Conservation (phyloP, 1,140 invertebrate species). For the Bombus breviceps region DNA sequence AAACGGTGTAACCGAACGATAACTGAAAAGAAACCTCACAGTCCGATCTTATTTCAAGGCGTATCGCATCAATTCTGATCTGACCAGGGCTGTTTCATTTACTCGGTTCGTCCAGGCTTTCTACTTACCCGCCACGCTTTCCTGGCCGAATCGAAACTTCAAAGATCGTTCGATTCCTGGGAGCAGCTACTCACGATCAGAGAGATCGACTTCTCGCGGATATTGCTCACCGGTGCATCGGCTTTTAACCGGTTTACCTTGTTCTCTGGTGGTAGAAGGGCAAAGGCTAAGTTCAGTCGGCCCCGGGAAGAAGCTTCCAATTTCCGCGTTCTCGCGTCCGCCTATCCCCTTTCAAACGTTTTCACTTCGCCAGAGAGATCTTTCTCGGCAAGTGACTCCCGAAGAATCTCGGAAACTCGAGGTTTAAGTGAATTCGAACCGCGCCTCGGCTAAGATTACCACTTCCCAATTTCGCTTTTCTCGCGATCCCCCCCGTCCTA, state of each 20-base stretch:
- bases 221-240: conserved; percentile 67
- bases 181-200: conserved; percentile 30
- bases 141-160: conserved; percentile 7
- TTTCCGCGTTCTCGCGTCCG: conserved; percentile 56
- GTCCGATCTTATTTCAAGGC: neutral
- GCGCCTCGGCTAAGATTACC: conserved; percentile 59
- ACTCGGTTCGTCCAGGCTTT: neutral
- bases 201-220: conserved; percentile 59
- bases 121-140: neutral
- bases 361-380: conserved; percentile 45
- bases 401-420: conserved; percentile 51
- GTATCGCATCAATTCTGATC: neutral
- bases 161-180: conserved; percentile 33
- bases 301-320: conserved; percentile 63
- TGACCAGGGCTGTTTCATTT: conserved; percentile 1
- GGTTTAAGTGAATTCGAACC: conserved; percentile 64
- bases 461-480: conserved; percentile 57
- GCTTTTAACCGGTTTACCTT: conserved; percentile 70
- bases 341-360: conserved; percentile 66
- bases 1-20: neutral
- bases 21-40: neutral
- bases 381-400: conserved; percentile 39
- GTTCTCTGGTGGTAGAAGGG: conserved; percentile 44
- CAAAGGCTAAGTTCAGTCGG: conserved; percentile 42
- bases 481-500: conserved; percentile 1